phyloP scores from a whole-genome alignment of 1,140 invertebrate species.

The Pissodes strobi region DNA sequence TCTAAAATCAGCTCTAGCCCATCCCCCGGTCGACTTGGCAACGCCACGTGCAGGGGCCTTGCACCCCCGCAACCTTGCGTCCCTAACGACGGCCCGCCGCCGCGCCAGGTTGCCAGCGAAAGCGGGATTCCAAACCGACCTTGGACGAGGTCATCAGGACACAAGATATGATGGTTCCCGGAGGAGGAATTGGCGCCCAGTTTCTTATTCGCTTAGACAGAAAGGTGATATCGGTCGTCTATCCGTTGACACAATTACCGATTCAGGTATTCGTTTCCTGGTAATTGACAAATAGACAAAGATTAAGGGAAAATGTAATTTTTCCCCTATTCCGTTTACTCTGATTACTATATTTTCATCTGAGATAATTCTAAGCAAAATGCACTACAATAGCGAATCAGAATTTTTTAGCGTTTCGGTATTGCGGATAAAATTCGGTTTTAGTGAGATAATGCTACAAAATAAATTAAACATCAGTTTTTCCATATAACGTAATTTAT shows the following conservation, averaged over 20 bases:
- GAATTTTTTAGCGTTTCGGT: no score
- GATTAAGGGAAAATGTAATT: no score
- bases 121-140: slow-evolving; percentile 30
- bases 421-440: no score
- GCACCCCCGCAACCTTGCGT: slow-evolving; percentile 30
- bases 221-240: background rate
- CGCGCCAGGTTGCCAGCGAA: slow-evolving; percentile 20
- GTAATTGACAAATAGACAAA: no score
- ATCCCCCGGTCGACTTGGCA: slow-evolving; percentile 9
- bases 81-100: slow-evolving; percentile 32
- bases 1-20: background rate
- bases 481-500: no score
- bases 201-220: background rate
- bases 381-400: no score
- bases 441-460: no score
- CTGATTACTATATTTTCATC: no score
- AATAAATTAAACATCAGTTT: no score
- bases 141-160: slow-evolving; percentile 32
- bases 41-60: slow-evolving; percentile 13
- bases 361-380: no score
- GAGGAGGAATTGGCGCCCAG: background rate
- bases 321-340: no score
- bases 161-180: slow-evolving; percentile 6
- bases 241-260: background rate
- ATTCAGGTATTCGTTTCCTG: no score